phyloP scores from a whole-genome alignment of 2,888 invertebrate genomes.

The Mesorhabditis sp. region DNA sequence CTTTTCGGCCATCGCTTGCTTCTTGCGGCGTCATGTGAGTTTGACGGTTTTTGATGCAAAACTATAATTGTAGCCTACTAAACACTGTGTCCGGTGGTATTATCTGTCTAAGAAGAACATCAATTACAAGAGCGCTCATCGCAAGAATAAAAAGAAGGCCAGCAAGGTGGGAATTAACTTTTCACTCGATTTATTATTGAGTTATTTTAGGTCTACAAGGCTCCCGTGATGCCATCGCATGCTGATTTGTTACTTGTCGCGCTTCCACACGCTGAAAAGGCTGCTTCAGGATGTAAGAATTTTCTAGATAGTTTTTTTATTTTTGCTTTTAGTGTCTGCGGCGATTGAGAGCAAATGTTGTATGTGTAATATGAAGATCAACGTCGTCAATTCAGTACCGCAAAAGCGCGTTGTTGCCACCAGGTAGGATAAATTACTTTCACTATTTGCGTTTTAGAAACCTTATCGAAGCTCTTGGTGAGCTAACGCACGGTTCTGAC shows the following conservation, averaged over 20 bases:
- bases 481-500: background rate
- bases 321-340: constrained; percentile 1
- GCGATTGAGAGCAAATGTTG: constrained; percentile 4
- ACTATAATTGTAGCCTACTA: background rate
- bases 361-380: constrained; percentile 1
- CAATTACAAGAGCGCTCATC: background rate
- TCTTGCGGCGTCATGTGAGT: background rate
- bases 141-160: background rate
- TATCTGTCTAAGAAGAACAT: background rate
- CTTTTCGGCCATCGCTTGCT: background rate
- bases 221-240: background rate
- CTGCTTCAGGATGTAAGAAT: background rate
- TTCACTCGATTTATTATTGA: too few relatives aligned
- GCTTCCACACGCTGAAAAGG: background rate
- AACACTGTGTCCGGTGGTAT: background rate
- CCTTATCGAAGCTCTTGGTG: background rate
- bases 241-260: background rate
- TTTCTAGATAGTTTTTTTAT: background rate
- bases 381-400: background rate
- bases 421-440: background rate
- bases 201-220: background rate
- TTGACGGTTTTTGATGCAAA: background rate
- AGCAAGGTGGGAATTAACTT: background rate
- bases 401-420: background rate
- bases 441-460: background rate